Evolutionary conservation across 2,797 vertebrate species (phyloP).

Genomic region (Chiloscyllium punctatum): DNA sequence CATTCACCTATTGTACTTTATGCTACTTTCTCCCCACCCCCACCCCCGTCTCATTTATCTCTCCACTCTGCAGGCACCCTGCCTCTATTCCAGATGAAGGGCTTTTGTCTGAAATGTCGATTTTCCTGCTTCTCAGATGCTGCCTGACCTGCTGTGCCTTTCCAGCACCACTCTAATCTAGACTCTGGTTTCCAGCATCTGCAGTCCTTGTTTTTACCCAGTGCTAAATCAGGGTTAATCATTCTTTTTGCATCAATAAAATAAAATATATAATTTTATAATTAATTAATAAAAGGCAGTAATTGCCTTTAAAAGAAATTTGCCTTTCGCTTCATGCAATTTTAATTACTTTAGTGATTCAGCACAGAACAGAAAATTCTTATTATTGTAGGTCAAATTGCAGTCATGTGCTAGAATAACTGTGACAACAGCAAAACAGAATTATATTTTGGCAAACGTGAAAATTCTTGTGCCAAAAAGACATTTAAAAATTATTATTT

Average conservation of each 20-base stretch:
- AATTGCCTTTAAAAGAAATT: neutral
- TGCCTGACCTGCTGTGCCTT: no score
- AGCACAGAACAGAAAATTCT: neutral
- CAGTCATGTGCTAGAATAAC: neutral
- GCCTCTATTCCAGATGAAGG: no score
- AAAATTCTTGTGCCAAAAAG: neutral
- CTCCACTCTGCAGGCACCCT: no score
- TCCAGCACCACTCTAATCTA: no score
- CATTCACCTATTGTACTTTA: no score
- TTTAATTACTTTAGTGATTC: constrained; percentile 10
- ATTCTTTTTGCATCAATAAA: neutral
- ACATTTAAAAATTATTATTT: neutral
- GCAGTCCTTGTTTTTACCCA: no score
- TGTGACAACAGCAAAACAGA: neutral
- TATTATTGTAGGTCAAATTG: neutral
- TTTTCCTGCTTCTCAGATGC: no score
- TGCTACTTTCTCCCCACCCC: no score
- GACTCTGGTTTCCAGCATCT: no score
- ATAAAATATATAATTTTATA: neutral
- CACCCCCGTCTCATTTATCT: no score
- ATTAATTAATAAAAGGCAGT: neutral
- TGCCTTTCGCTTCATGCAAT: neutral
- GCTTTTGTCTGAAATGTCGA: no score
- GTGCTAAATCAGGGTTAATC: no score
- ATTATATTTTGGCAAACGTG: constrained; percentile 21